Base-by-base conservation (phyloP, 2,797 vertebrate species). In the Neostethus bicornis region DNA sequence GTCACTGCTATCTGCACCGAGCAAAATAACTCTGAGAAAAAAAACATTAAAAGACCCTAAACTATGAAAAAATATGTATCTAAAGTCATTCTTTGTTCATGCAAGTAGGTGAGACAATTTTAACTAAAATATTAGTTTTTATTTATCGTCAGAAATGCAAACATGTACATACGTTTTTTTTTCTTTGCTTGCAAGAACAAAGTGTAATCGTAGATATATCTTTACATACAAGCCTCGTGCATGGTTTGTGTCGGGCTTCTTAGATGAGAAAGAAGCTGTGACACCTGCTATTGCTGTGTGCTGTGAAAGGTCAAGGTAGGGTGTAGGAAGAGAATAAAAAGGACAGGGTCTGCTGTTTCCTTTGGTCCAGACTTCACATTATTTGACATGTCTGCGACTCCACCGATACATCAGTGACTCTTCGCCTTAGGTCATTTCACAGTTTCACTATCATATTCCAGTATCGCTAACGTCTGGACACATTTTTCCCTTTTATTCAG, bases 221-320 rank as follows among this genome's bases (percentile, higher is more conserved):
- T 57, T 2, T 20, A n/a, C 39, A 25, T 42, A 26, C 7, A 34
- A 31, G n/a, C 7, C 10, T 25, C 26, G 1, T 32, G 66, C 74
- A 59, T 48, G 51, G 32, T 64, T 35, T 39, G 48, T 46, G 63
- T 76, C 49, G 25, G 69, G 53, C 65, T 68, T 79, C 45, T 84
- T 83, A 85, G 74, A 86, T 64, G 66, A 82, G 73, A 85, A 77
- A 71, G 75, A 79, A 78, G 66, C 72, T 73, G 29, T 73, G 57
- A 73, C 79, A 71, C 73, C 74, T 86, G 55, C 71, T 69, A 14
- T 21, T 24, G 71, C 70, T 79, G 80, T 80, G 62, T 84, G 88
- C 69, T 74, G 35, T 64, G 71, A 85, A 88, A 91, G 89, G 89
- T 89, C 88, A 87, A n/a, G n/a, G 47, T 5, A 48, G 57, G 74